Base-by-base conservation (phyloP, 1,140 invertebrate species). In the Meteorus sp. region DNA sequence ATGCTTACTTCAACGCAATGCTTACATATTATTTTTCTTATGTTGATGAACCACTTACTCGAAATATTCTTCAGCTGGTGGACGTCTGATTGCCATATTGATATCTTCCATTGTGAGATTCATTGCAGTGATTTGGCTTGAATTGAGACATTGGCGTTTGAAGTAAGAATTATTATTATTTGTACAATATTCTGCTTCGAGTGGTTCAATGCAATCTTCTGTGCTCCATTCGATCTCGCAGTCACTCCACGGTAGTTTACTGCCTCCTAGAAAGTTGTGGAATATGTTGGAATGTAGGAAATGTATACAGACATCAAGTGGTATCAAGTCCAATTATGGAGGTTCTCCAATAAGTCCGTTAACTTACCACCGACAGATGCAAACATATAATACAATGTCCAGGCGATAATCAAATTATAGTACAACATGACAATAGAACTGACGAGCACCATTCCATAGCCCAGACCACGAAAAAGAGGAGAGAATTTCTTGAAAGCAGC, bases 321-420 rank as follows among this genome's bases (percentile, higher is more conserved):
- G n/a, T n/a, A n/a, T n/a, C n/a, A n/a, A n/a, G n/a, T n/a, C n/a
- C n/a, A n/a, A n/a, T n/a, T n/a, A n/a, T n/a, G n/a, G 4, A 43
- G 22, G 4, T 5, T 5, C 4, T 29, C 27, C 20, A 33, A 52
- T 20, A 52, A 52, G 50, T 31, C 22, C 35, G 17, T 23, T 80
- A 78, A 77, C 47, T 83, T 77, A 77, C 84, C 84, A 31, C 80
- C 80, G 64, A 92, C 85, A 6, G 90, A 91, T 25, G 88, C 87
- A 59, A 86, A 86, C 82, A 93, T 88, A 74, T 93, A 93, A 73
- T 89, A 88, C 37, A 93, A 85, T 37, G 89, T 91, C 90, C 90
- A 92, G 37, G 88, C 90, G 61, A 93, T 91, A 60, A 93, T 90
- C n/a, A 91, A 83, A 67, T 92, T 93, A 74, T 93, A 93, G 72